Evolutionary conservation across 2,797 vertebrate genomes (phyloP).

Genomic region (Periophthalmus magnuspinnatus): DNA sequence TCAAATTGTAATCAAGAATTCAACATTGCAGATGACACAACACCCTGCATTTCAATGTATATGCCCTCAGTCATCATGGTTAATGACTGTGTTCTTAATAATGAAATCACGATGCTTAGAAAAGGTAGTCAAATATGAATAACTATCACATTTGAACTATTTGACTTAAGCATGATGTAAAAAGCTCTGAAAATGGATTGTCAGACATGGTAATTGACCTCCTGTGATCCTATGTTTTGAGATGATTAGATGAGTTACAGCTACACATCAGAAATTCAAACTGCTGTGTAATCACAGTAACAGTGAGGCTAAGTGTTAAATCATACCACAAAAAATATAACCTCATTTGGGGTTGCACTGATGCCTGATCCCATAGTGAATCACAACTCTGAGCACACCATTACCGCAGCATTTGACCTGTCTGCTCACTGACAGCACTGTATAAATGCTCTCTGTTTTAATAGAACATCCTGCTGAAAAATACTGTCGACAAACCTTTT

Average conservation of each 20-base stretch:
- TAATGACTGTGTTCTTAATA: too few species aligned
- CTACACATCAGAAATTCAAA: slow-evolving; percentile 23
- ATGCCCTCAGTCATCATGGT: too few species aligned
- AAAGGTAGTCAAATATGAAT: too few species aligned
- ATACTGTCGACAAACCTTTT: slow-evolving; percentile 71
- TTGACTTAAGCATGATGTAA: too few species aligned
- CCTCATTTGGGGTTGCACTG: slow-evolving; percentile 51
- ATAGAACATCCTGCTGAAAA: slow-evolving; percentile 68
- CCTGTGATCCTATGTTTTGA: background rate
- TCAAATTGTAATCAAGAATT: too few species aligned
- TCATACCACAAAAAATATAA: slow-evolving; percentile 60
- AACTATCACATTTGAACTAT: too few species aligned
- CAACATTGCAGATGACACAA: too few species aligned
- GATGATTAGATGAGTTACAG: background rate
- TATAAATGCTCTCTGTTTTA: slow-evolving; percentile 67
- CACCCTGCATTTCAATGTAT: too few species aligned
- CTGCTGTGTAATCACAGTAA: slow-evolving; percentile 50
- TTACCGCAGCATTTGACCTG: slow-evolving; percentile 66
- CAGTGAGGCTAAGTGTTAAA: slow-evolving; percentile 50
- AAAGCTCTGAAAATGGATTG: background rate
- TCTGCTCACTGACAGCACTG: slow-evolving; percentile 65
- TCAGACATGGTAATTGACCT: background rate
- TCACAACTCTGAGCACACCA: slow-evolving; percentile 57
- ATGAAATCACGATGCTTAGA: too few species aligned
- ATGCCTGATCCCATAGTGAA: slow-evolving; percentile 51